Evolutionary conservation across 2,888 invertebrate species (phyloP).

Genomic region (Uropetala carovei): DNA sequence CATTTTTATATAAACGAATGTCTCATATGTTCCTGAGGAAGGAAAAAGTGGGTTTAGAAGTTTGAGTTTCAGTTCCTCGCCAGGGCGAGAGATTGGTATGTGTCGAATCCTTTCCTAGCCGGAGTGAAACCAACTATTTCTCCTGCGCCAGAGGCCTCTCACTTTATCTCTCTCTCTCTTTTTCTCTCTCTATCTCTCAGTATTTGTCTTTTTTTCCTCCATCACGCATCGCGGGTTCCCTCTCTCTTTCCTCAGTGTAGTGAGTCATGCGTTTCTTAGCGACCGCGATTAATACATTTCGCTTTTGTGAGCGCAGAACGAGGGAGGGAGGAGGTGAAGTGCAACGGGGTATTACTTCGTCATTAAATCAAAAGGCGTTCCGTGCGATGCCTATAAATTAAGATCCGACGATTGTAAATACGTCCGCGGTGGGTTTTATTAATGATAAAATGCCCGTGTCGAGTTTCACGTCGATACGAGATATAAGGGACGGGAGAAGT

Average conservation of each 20-base stretch:
- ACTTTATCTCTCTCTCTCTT: too few relatives aligned
- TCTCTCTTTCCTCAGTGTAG: neutral
- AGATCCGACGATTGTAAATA: conserved; percentile 12
- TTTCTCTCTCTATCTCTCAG: neutral
- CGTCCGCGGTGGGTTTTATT: neutral
- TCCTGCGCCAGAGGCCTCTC: too few relatives aligned
- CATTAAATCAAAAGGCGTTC: conserved; percentile 13
- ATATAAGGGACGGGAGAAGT: neutral
- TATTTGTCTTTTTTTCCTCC: neutral
- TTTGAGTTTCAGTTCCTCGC: too few relatives aligned
- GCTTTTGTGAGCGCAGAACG: neutral
- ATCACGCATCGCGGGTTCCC: neutral
- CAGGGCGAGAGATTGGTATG: too few relatives aligned
- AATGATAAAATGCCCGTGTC: conserved; percentile 21
- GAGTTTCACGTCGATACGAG: neutral
- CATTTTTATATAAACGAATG: too few relatives aligned
- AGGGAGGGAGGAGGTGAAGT: neutral
- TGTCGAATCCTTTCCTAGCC: too few relatives aligned
- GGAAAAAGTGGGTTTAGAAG: too few relatives aligned
- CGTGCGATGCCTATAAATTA: neutral
- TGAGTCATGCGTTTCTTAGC: neutral
- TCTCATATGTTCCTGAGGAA: too few relatives aligned
- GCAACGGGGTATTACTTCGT: neutral
- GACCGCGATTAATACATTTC: neutral
- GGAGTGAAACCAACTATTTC: too few relatives aligned